phyloP scores from a whole-genome alignment of 2,113 vertebrate genomes.

The Menura novaehollandiae region DNA sequence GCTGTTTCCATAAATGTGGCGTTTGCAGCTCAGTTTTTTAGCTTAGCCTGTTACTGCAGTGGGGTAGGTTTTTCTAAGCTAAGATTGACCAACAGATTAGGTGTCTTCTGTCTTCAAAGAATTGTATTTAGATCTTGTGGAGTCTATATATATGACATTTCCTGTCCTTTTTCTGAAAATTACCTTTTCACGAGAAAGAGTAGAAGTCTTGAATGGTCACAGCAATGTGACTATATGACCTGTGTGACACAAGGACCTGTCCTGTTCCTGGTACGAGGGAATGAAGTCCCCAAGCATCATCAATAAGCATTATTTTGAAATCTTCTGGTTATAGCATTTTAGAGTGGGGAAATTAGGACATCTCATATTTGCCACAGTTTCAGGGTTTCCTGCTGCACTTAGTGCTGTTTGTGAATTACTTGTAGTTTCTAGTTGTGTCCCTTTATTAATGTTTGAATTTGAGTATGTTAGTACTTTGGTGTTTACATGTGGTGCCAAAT shows the following conservation, averaged over 20 bases:
- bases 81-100: neutral
- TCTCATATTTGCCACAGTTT: rapidly evolving
- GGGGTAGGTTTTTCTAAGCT: neutral
- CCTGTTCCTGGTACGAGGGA: rapidly evolving
- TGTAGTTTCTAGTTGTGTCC: neutral
- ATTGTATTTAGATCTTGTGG: neutral
- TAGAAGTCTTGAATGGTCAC: neutral
- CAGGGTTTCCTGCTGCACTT: neutral
- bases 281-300: neutral
- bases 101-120: neutral
- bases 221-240: rapidly evolving
- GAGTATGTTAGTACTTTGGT: neutral
- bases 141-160: neutral
- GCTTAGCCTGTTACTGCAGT: neutral
- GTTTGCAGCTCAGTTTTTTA: neutral
- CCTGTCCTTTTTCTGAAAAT: neutral
- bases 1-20: neutral
- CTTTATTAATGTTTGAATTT: neutral
- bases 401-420: neutral
- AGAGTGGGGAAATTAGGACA: neutral
- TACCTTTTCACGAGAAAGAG: neutral
- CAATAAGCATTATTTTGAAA: neutral
- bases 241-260: neutral
- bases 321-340: neutral
- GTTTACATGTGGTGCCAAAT: neutral